phyloP scores from a whole-genome alignment of 2,797 vertebrate genomes.

The Myotis findleyi region DNA sequence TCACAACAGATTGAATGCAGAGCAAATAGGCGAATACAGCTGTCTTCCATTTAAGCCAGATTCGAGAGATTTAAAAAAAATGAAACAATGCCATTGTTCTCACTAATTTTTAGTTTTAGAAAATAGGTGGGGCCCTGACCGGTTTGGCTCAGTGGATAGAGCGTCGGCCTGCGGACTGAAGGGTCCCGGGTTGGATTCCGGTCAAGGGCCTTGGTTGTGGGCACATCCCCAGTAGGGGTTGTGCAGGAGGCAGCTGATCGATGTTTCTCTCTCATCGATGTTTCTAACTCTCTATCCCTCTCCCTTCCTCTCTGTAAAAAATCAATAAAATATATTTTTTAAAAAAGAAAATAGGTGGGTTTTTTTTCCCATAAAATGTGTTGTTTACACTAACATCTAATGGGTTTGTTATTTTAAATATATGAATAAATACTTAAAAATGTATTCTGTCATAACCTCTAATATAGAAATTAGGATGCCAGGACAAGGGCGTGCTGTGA shows the following conservation, averaged over 20 bases:
- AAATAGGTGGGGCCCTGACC: not conserved
- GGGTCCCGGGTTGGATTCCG: too few species aligned
- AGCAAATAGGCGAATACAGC: not conserved
- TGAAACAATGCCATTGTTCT: not conserved
- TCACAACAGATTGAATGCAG: not conserved
- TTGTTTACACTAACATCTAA: not conserved
- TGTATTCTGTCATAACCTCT: not conserved
- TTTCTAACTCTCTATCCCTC: too few species aligned
- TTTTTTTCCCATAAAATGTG: not conserved
- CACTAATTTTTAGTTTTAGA: not conserved
- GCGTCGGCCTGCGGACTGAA: too few species aligned
- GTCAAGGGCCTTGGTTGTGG: too few species aligned
- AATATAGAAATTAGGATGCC: not conserved
- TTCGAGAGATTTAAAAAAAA: not conserved
- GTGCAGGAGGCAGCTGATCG: too few species aligned
- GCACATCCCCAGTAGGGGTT: too few species aligned
- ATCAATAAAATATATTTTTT: too few species aligned
- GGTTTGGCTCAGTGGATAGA: too few species aligned
- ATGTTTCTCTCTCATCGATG: too few species aligned
- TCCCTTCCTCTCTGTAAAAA: too few species aligned
- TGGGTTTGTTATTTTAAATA: not conserved
- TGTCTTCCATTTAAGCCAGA: not conserved
- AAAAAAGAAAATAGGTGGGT: not conserved
- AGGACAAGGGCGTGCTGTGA: not conserved
- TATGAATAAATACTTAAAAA: not conserved